phyloP scores from a whole-genome alignment of 2,888 invertebrate genomes.

The Temnothorax rugatulus region DNA sequence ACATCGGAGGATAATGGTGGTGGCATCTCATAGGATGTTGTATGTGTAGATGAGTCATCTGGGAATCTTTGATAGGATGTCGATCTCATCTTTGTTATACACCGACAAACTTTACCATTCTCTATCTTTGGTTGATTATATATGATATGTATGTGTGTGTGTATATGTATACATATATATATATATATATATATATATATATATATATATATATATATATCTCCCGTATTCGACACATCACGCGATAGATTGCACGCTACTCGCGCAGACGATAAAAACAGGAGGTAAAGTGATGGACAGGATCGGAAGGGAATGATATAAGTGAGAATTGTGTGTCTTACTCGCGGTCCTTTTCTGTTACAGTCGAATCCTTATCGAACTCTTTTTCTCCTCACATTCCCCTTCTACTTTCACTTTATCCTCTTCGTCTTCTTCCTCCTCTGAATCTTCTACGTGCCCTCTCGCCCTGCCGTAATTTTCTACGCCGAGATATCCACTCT shows the following conservation, averaged over 20 bases:
- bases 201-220: too few species aligned
- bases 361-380: constrained; percentile 65
- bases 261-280: constrained; percentile 53
- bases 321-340: constrained; percentile 56
- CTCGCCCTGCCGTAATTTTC: constrained; percentile 77
- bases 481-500: constrained; percentile 73
- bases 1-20: constrained; percentile 41
- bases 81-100: constrained; percentile 58
- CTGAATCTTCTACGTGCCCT: constrained; percentile 65
- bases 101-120: constrained; percentile 69
- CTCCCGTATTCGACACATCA: constrained; percentile 63
- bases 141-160: neutral
- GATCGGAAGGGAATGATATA: constrained; percentile 61
- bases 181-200: too few species aligned
- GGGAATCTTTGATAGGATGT: constrained; percentile 61
- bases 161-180: neutral
- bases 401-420: constrained; percentile 18
- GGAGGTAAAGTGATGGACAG: constrained; percentile 41
- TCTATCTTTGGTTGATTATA: constrained; percentile 64
- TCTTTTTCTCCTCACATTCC: constrained; percentile 41
- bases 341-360: constrained; percentile 63
- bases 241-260: constrained; percentile 72
- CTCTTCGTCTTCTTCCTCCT: constrained; percentile 3
- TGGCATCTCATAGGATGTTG: neutral
- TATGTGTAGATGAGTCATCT: constrained; percentile 48